phyloP scores from a whole-genome alignment of 1,140 invertebrate species.

The Odontomachus brunneus region DNA sequence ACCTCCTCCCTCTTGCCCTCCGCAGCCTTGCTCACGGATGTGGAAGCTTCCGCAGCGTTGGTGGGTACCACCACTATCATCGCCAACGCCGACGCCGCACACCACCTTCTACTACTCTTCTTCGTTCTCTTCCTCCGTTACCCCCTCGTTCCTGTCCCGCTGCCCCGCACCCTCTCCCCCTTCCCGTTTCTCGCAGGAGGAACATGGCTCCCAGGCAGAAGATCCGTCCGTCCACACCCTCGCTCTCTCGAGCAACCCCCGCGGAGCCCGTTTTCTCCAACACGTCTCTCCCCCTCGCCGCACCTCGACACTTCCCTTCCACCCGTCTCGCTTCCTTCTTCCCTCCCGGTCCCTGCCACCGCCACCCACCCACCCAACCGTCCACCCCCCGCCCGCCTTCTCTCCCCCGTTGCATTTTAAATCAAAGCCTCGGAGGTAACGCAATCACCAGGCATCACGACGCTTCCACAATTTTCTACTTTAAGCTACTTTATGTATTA shows the following conservation, averaged over 20 bases:
- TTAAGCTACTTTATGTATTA: slow-evolving; percentile 87
- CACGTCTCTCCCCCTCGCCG: slow-evolving; percentile 54
- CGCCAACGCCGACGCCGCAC: slow-evolving; percentile 13
- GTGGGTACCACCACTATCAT: slow-evolving; percentile 39
- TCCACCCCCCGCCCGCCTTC: too few species aligned
- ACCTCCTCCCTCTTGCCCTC: not conserved
- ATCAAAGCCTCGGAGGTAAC: slow-evolving; percentile 86
- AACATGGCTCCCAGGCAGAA: slow-evolving; percentile 76
- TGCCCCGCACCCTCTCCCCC: slow-evolving; percentile 40
- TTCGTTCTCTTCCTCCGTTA: slow-evolving; percentile 60
- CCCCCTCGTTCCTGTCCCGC: slow-evolving; percentile 50
- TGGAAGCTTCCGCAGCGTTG: slow-evolving; percentile 41
- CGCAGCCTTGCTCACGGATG: slow-evolving; percentile 19
- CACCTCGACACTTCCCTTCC: slow-evolving; percentile 53
- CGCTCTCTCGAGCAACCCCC: slow-evolving; percentile 66
- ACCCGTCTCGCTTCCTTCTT: slow-evolving; percentile 13
- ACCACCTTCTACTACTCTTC: slow-evolving; percentile 65
- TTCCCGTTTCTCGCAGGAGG: slow-evolving; percentile 75
- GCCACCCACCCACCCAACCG: too few species aligned
- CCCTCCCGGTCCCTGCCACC: slow-evolving; percentile 2
- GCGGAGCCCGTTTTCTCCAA: slow-evolving; percentile 62
- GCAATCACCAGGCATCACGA: slow-evolving; percentile 86
- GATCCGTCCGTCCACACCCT: slow-evolving; percentile 70
- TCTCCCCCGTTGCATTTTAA: slow-evolving; percentile 85
- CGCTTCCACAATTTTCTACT: slow-evolving; percentile 86